phyloP scores from a whole-genome alignment of 2,888 invertebrate genomes.

The Protophormia terraenovae region DNA sequence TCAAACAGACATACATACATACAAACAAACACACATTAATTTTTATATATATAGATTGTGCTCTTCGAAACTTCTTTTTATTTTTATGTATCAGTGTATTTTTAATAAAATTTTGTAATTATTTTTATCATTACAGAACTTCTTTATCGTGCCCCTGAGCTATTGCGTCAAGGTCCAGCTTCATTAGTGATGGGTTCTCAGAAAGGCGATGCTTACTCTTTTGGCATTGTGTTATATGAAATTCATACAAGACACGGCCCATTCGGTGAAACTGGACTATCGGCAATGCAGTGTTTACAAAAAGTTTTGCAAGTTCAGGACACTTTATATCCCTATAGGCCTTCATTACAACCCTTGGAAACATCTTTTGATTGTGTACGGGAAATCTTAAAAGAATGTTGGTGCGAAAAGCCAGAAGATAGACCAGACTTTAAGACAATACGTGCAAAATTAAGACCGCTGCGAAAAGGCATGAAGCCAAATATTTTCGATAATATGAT shows the following conservation, averaged over 20 bases:
- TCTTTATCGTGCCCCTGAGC: slow-evolving; percentile 91
- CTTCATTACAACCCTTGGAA: slow-evolving; percentile 89
- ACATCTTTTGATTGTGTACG: slow-evolving; percentile 93
- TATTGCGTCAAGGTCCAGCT: slow-evolving; percentile 83
- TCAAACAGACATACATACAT: no score
- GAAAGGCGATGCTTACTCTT: slow-evolving; percentile 92
- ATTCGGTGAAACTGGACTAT: slow-evolving; percentile 87
- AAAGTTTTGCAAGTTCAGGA: slow-evolving; percentile 80
- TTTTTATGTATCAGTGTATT: no score
- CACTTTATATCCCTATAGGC: slow-evolving; percentile 81
- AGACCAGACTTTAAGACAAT: slow-evolving; percentile 94
- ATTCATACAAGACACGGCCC: slow-evolving; percentile 93
- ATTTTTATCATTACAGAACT: slow-evolving; percentile 83
- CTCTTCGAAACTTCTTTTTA: no score
- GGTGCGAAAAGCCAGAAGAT: slow-evolving; percentile 90
- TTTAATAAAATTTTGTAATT: not conserved
- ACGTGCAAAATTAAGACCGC: slow-evolving; percentile 88
- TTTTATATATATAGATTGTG: no score
- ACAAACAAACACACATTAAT: no score
- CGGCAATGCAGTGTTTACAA: slow-evolving; percentile 84
- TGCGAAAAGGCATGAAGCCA: slow-evolving; percentile 95
- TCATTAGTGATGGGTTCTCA: slow-evolving; percentile 84
- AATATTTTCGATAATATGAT: slow-evolving; percentile 99
- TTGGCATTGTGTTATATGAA: slow-evolving; percentile 94
- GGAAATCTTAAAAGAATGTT: slow-evolving; percentile 93